Percentiles rank a stretch among this genome's conserved stretches.
Evolutionary conservation across 30 jellyfish, hydroid and myxozoan species (phyloP).

Genomic region (Clytia hemisphaerica): DNA sequence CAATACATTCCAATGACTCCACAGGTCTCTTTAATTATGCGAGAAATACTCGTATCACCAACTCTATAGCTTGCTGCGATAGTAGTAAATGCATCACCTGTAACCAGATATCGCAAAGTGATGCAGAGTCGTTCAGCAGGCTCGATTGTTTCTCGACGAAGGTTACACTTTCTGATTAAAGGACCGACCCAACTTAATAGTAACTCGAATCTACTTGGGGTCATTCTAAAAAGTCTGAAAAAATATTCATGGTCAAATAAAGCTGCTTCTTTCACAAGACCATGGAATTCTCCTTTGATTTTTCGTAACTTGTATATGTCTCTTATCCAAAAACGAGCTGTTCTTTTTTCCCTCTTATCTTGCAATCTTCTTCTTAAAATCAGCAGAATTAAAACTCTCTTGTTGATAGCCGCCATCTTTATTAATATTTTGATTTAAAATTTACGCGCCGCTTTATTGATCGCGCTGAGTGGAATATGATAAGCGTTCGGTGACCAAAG

Average conservation of each 20-base stretch:
- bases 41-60: conserved; percentile 5
- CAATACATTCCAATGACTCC: conserved; percentile 7
- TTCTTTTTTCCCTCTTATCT: too few relatives aligned
- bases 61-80: conserved; percentile 20
- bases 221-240: conserved; percentile 10
- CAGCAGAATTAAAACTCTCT: too few relatives aligned
- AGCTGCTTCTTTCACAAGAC: too few relatives aligned
- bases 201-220: conserved; percentile 10
- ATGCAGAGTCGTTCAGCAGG: conserved; percentile 38
- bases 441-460: too few relatives aligned
- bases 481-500: too few relatives aligned
- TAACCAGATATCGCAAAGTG: conserved; percentile 37
- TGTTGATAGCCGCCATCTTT: too few relatives aligned
- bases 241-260: conserved; percentile 16
- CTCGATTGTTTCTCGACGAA: conserved; percentile 6
- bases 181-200: conserved; percentile 30
- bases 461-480: too few relatives aligned
- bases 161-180: not conserved
- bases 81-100: conserved; percentile 28
- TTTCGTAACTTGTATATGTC: too few relatives aligned
- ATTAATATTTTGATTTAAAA: too few relatives aligned
- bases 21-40: conserved; percentile 18
- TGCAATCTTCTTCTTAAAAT: too few relatives aligned
- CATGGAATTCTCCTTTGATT: conserved; percentile 11
- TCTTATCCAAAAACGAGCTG: too few relatives aligned